Evolutionary conservation across 2,888 invertebrate species (phyloP).

Genomic region (Malthinus flaveolus): DNA sequence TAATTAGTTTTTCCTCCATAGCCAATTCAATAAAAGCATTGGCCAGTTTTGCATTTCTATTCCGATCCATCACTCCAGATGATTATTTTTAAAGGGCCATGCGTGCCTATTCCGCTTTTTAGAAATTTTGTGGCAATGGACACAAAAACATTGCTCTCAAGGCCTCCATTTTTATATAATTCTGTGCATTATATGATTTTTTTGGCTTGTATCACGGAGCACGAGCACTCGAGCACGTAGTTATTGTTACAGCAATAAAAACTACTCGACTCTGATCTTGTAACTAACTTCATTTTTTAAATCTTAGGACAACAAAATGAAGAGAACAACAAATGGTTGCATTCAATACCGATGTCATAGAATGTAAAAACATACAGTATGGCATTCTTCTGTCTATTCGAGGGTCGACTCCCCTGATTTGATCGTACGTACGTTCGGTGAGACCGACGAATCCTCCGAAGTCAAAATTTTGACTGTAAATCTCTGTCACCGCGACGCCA

Average conservation of each 20-base stretch:
- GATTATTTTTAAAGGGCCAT: constrained; percentile 15
- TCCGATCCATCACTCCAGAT: constrained; percentile 31
- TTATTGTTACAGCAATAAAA: no score
- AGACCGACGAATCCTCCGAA: neutral
- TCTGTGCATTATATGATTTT: no score
- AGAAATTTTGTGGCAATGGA: constrained; percentile 30
- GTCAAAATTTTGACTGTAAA: neutral
- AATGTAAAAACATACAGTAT: neutral
- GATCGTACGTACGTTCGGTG: neutral
- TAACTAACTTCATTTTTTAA: no score
- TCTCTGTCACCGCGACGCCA: neutral
- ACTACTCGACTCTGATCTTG: no score
- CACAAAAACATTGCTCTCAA: constrained; percentile 33
- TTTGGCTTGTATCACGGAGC: no score
- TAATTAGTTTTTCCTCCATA: constrained; percentile 23
- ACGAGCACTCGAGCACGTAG: no score
- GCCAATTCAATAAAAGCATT: constrained; percentile 31
- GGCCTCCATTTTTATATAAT: constrained; percentile 30
- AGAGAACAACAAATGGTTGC: no score
- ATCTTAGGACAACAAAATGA: no score
- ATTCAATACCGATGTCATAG: neutral
- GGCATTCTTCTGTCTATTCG: neutral
- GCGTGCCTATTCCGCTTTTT: constrained; percentile 24
- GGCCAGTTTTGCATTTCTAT: constrained; percentile 26
- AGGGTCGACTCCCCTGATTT: neutral